Base-by-base conservation (phyloP, 2,797 vertebrate species). In the Falco naumanni region DNA sequence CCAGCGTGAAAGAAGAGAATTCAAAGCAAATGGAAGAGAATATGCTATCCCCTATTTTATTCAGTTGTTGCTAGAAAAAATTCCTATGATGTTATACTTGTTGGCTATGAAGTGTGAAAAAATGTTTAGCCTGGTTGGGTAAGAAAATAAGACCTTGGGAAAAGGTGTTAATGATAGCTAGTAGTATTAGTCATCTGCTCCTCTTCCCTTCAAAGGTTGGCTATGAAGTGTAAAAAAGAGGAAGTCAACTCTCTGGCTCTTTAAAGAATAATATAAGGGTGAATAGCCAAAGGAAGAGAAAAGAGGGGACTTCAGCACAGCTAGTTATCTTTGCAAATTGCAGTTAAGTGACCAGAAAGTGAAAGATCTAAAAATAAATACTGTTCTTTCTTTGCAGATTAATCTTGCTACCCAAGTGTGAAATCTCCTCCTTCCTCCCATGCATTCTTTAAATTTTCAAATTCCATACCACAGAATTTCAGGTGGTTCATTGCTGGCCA, bases 71-170 rank as follows among this genome's bases (percentile, higher is more conserved):
- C 26, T 95, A 74, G 69, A 39, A 83, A 48, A 84, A 79, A 7
- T 12, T 41, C 39, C 39, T 41, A 41, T 41, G 39, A 41, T 41
- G 39, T 6, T 41, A 12, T 41, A 41, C 39, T 41, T 41, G 39
- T 41, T 41, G 39, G 39, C 41, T 43, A 43, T 43, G 41, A 43
- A 43, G 41, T 43, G 41, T 43, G 41, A 43, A 76, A 54, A 66
- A 84, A 41, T 84, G 33, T 89, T 95, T 84, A 87, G 51, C 60
- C 51, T 87, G 33, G 33, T 63, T 80, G 41, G 10, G 21, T 72
- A 61, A 75, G 83, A 90, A 91, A 78, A 59, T 50, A 81, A 86
- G 86, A 84, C 47, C 51, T 65, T 82, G 86, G 54, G 88, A 93
- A 94, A 79, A 79, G 24, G 19, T 74, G 51, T 60, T 89, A 10